Base-by-base conservation (phyloP, 2,888 invertebrate species). In the Diloba caeruleocephala region DNA sequence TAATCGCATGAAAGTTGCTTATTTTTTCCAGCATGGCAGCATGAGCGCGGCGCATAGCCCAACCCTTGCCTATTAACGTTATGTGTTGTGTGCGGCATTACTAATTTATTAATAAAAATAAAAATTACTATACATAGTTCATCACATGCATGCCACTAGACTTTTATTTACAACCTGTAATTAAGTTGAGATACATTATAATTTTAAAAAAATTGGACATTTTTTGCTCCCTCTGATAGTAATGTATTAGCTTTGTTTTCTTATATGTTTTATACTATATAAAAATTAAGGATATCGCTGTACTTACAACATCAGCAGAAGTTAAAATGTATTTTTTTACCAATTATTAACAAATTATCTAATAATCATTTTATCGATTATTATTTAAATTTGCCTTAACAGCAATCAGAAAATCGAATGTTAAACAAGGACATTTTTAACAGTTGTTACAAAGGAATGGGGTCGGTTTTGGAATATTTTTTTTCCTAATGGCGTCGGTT, bases 1-100 rank as follows among this genome's bases (percentile, higher is more conserved):
- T 71, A 72, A 71, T 70, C 57, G 89, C 89, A 89, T 88, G 87
- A 79, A 75, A 78, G 74, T 78, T 50, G 73, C 80, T 74, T 68
- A 79, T 85, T 78, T 84, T 78, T 92, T 90, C 71, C 92, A 92
- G 92, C 92, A 90, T 89, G 90, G 89, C 88, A 85, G 87, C 88
- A 88, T 88, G 90, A 90, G 54, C 81, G 76, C 81, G 82, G 84
- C 88, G 85, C 87, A 75, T 90, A 82, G 74, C 78, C 79, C 71
- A 76, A 69, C 66, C 78, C 80, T 81, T 78, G 75, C 76, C 78
- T 79, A 71, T 78, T 84, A 87, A 84, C 78, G 74, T 59, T 74
- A 46, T 78, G 55, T 80, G 71, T 83, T 85, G 81, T 85, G 81
- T 85, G 81, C 74, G 51, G 72, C 68, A 39, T 68, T 57, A 78